These are phyloP conservation scores for Idaea aversata DNA, from an alignment of 2,888 invertebrate species.

Conservation along the genomic window DNA sequence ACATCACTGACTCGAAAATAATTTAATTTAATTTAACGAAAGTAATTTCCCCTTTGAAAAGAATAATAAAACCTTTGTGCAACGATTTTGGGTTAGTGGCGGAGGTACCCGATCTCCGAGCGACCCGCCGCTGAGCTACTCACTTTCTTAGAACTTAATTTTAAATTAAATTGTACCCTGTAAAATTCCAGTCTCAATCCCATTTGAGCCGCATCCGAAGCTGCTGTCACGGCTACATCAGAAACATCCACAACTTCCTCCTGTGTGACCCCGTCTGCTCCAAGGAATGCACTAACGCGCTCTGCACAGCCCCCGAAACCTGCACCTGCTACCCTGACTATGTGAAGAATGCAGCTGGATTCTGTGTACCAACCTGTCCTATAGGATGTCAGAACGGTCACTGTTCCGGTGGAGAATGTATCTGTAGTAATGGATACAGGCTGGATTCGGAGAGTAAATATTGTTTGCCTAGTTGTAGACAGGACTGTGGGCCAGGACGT, in stretches of 20 bases:
- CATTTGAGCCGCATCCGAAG: conserved; percentile 83
- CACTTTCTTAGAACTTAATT: too few species aligned
- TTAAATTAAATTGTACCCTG: too few species aligned
- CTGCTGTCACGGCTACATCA: conserved; percentile 86
- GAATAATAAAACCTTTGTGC: too few species aligned
- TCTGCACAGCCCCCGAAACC: conserved; percentile 82
- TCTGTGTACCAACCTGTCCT: conserved; percentile 84
- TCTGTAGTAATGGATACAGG: conserved; percentile 81
- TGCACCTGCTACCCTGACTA: conserved; percentile 83
- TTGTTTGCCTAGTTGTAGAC: conserved; percentile 81
- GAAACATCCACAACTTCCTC: conserved; percentile 77
- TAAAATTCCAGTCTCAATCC: conserved; percentile 77
- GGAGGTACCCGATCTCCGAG: too few species aligned
- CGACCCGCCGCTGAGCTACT: too few species aligned
- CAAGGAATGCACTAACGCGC: conserved; percentile 81
- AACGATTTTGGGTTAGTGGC: too few species aligned
- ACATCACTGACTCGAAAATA: too few species aligned
- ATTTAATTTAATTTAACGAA: too few species aligned
- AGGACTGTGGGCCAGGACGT: conserved; percentile 75
- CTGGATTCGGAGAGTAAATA: conserved; percentile 79
- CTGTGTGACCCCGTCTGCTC: conserved; percentile 83
- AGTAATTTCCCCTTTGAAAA: conserved; percentile 14
- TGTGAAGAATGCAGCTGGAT: conserved; percentile 72
- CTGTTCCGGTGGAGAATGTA: conserved; percentile 82
- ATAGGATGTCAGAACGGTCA: conserved; percentile 84